Percentiles rank a stretch among this genome's conserved stretches.
phyloP scores from a whole-genome alignment of 1,140 invertebrate genomes.

The Drosophila obscura region DNA sequence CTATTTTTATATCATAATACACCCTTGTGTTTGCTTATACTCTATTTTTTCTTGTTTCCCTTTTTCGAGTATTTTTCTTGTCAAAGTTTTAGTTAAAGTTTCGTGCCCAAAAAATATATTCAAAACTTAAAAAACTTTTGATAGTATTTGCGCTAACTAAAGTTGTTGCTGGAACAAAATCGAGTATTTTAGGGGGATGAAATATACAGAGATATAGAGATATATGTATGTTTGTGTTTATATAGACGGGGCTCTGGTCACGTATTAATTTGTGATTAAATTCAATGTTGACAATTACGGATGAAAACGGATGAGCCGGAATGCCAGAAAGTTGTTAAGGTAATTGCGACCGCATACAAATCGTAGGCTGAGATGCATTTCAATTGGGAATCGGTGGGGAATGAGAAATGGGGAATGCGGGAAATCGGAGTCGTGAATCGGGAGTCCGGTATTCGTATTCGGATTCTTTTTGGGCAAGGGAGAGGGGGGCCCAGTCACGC shows the following conservation, averaged over 20 bases:
- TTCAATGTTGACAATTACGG: conserved; percentile 69
- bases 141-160: conserved; percentile 38
- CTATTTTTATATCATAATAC: no score
- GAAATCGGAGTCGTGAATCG: no score
- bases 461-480: neutral
- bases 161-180: conserved; percentile 37
- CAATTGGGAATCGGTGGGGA: conserved; percentile 39
- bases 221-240: neutral
- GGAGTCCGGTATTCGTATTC: no score
- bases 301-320: no score
- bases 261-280: conserved; percentile 73
- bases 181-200: no score
- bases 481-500: neutral
- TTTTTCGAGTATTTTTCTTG: conserved; percentile 12
- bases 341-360: conserved; percentile 57
- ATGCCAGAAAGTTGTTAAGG: conserved; percentile 63
- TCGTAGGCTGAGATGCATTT: conserved; percentile 66
- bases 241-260: conserved; percentile 28
- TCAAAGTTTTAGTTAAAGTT: conserved; percentile 29
- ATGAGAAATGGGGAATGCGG: no score
- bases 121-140: conserved; percentile 24
- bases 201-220: neutral
- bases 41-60: neutral
- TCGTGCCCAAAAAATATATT: conserved; percentile 17
- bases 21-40: no score